phyloP scores from a whole-genome alignment of 2,888 invertebrate species.

The Amphipyra berbera region DNA sequence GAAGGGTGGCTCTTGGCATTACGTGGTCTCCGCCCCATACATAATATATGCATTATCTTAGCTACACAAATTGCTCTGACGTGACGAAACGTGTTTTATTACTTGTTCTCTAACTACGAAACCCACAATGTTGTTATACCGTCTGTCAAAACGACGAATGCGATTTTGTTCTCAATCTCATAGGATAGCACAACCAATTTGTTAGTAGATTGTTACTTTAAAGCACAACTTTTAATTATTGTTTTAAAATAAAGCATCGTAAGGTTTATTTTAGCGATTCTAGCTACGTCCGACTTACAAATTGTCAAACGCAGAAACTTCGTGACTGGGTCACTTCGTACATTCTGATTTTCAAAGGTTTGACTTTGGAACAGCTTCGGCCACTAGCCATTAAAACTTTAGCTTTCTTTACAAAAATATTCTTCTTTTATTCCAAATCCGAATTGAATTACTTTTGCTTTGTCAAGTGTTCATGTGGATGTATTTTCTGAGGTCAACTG shows the following conservation, averaged over 20 bases:
- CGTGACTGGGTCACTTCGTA: slow-evolving; percentile 8
- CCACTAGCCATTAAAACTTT: slow-evolving; percentile 45
- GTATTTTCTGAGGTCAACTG: neutral
- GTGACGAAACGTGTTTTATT: slow-evolving; percentile 66
- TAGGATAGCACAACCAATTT: too few species aligned
- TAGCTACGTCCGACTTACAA: too few species aligned
- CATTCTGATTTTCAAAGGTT: slow-evolving; percentile 6
- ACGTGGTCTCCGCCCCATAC: slow-evolving; percentile 69
- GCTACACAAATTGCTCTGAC: slow-evolving; percentile 67
- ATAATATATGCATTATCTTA: slow-evolving; percentile 74
- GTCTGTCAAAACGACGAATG: slow-evolving; percentile 29
- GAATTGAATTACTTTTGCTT: slow-evolving; percentile 23
- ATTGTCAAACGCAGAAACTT: slow-evolving; percentile 19
- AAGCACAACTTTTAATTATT: too few species aligned
- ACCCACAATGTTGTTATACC: slow-evolving; percentile 24
- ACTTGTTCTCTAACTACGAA: slow-evolving; percentile 52
- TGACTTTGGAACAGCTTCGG: slow-evolving; percentile 16
- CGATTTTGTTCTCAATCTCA: slow-evolving; percentile 1
- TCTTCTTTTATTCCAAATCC: slow-evolving; percentile 21
- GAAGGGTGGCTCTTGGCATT: slow-evolving; percentile 70
- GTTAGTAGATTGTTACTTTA: too few species aligned
- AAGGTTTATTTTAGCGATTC: slow-evolving; percentile 18
- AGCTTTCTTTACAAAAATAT: slow-evolving; percentile 16
- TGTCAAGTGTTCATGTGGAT: neutral
- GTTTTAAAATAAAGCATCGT: neutral